Evolutionary conservation across 64 coral and sea anemone genomes (phyloP).

Genomic region (Stichodactyla helianthus): DNA sequence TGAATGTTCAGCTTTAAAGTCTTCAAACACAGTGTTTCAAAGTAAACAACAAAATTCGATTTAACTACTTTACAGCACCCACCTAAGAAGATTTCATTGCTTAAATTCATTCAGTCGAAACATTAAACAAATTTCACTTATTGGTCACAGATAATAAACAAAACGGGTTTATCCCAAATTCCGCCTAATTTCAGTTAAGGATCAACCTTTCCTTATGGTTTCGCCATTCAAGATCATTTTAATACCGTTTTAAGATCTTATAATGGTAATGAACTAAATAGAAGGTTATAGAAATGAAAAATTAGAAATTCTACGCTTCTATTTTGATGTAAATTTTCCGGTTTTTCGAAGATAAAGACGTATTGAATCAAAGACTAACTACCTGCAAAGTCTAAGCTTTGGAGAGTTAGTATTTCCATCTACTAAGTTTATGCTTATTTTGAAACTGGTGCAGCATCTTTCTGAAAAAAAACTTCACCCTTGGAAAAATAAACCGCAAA

Average conservation of each 20-base stretch:
- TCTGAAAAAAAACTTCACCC: not conserved
- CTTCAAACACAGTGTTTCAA: not conserved
- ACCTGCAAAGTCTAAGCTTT: not conserved
- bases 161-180: not conserved
- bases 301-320: not conserved
- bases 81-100: not conserved
- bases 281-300: not conserved
- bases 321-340: not conserved
- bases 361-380: not conserved
- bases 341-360: not conserved
- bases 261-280: not conserved
- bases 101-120: not conserved
- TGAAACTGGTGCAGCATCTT: not conserved
- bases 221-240: not conserved
- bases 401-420: not conserved
- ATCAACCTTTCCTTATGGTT: not conserved
- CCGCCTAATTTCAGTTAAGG: not conserved
- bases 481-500: not conserved
- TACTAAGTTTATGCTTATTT: not conserved
- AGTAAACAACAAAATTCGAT: not conserved
- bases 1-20: not conserved
- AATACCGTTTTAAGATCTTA: not conserved
- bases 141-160: not conserved
- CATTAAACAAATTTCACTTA: not conserved
- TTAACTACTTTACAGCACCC: not conserved